Evolutionary conservation across 2,888 invertebrate genomes (phyloP).

Genomic region (Panzeria rudis): DNA sequence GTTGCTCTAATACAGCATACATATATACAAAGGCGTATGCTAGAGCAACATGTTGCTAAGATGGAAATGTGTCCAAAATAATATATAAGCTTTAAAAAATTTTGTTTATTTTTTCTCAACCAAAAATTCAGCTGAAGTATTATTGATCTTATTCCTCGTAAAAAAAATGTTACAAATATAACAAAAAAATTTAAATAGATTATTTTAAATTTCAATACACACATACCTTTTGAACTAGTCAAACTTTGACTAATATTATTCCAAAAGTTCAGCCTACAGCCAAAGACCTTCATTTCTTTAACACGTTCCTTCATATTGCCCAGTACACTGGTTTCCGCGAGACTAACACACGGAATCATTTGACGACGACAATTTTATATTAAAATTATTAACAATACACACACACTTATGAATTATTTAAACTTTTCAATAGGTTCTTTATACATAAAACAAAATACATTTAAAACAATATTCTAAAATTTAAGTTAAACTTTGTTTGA

Average conservation of each 20-base stretch:
- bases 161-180: too few relatives aligned
- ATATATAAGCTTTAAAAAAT: too few relatives aligned
- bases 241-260: constrained; percentile 84
- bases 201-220: neutral
- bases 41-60: too few relatives aligned
- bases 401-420: constrained; percentile 28
- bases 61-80: too few relatives aligned
- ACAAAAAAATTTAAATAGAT: too few relatives aligned
- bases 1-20: too few relatives aligned
- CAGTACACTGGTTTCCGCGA: constrained; percentile 84
- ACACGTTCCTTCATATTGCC: constrained; percentile 85
- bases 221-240: constrained; percentile 82
- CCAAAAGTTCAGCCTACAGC: constrained; percentile 85
- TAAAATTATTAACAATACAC: constrained; percentile 28
- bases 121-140: too few relatives aligned
- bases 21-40: too few relatives aligned
- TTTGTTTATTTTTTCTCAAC: too few relatives aligned
- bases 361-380: constrained; percentile 68
- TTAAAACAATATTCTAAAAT: constrained; percentile 31
- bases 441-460: constrained; percentile 40
- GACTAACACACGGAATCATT: constrained; percentile 84
- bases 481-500: constrained; percentile 5
- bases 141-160: too few relatives aligned
- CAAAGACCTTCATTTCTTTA: constrained; percentile 85
- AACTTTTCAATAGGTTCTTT: constrained; percentile 22